phyloP scores from a whole-genome alignment of 2,113 vertebrate species.

The Melanotaenia duboulayi region DNA sequence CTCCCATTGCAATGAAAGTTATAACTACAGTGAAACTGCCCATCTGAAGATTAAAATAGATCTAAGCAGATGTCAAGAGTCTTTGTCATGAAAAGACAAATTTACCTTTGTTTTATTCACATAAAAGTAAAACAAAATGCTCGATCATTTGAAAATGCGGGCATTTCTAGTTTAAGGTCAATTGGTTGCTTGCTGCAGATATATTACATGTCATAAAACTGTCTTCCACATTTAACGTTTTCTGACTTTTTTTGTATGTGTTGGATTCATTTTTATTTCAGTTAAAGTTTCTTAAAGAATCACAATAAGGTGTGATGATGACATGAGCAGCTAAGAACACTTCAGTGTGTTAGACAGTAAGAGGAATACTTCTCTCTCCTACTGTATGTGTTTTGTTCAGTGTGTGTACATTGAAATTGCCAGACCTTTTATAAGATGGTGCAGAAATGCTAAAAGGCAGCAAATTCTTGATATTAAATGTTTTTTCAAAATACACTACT shows the following conservation, averaged over 20 bases:
- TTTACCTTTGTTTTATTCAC: neutral
- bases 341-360: constrained; percentile 45
- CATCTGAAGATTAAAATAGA: constrained; percentile 18
- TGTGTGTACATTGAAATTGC: constrained; percentile 50
- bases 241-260: constrained; percentile 28
- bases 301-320: constrained; percentile 47
- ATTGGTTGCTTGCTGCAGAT: constrained; percentile 15
- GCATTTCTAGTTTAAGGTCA: constrained; percentile 1
- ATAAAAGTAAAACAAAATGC: neutral
- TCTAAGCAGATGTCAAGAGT: constrained; percentile 15
- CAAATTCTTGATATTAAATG: constrained; percentile 72
- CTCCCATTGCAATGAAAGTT: constrained; percentile 4
- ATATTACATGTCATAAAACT: constrained; percentile 10
- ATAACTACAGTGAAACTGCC: neutral
- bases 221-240: constrained; percentile 55
- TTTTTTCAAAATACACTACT: constrained; percentile 37
- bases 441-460: constrained; percentile 31
- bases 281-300: constrained; percentile 51
- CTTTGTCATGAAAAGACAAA: neutral
- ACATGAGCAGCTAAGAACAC: constrained; percentile 73
- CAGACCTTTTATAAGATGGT: constrained; percentile 51
- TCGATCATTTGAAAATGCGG: neutral
- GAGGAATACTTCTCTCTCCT: constrained; percentile 29
- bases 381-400: constrained; percentile 50
- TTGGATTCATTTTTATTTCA: constrained; percentile 25